These are phyloP conservation scores for Eretmochelys imbricata DNA, from an alignment of 2,113 vertebrate genomes.

Conservation along the genomic window DNA sequence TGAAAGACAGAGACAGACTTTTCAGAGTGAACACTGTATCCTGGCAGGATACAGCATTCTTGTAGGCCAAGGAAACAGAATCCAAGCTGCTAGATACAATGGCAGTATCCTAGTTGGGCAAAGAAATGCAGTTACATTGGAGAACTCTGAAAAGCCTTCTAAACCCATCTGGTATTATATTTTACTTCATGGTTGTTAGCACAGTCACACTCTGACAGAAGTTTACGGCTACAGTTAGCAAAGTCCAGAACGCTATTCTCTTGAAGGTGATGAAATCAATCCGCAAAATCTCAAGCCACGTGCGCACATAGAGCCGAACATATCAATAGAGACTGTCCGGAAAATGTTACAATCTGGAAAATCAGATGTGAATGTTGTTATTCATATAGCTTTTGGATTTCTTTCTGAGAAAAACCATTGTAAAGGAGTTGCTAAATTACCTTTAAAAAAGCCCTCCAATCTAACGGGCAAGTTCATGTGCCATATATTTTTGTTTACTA, in stretches of 20 bases:
- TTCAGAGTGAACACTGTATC: constrained; percentile 37
- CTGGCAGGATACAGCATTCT: constrained; percentile 34
- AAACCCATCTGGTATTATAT: constrained; percentile 23
- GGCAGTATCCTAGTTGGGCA: constrained; percentile 35
- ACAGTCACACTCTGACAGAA: constrained; percentile 11
- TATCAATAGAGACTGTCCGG: neutral
- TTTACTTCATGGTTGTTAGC: constrained; percentile 48
- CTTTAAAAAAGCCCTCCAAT: neutral
- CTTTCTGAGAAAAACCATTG: neutral
- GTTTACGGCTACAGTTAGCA: constrained; percentile 31
- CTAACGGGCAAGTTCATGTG: neutral
- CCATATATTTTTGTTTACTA: neutral
- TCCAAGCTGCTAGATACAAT: constrained; percentile 35
- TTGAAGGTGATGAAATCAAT: neutral
- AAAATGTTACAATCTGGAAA: neutral
- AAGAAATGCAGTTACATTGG: constrained; percentile 4
- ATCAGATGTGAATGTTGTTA: neutral
- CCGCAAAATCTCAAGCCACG: neutral
- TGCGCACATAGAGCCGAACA: neutral
- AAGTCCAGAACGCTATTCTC: neutral
- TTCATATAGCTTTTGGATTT: neutral
- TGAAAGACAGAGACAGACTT: constrained; percentile 30
- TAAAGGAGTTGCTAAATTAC: neutral
- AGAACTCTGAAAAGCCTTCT: neutral
- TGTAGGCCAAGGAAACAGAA: constrained; percentile 30